Percentiles rank a stretch among this genome's conserved stretches.
Evolutionary conservation across 2,797 vertebrate species (phyloP).

Genomic region (Enteromius radiatus): DNA sequence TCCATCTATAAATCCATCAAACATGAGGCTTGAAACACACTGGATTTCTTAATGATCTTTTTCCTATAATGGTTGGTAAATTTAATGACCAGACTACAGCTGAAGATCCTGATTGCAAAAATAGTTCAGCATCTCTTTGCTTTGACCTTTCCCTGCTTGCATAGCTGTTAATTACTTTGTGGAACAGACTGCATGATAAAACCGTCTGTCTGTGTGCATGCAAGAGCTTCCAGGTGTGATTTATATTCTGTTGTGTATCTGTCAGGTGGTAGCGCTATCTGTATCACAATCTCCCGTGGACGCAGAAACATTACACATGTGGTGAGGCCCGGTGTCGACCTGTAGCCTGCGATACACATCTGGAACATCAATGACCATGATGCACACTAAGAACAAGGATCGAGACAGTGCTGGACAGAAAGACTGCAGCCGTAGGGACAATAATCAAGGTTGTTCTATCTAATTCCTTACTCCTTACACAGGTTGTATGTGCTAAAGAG

Average conservation of each 20-base stretch:
- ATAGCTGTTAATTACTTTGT: constrained; percentile 41
- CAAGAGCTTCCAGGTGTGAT: constrained; percentile 65
- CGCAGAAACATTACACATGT: constrained; percentile 74
- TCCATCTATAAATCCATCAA: background rate
- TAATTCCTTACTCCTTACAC: constrained; percentile 16
- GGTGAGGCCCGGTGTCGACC: constrained; percentile 75
- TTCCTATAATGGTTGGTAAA: background rate
- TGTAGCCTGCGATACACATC: constrained; percentile 78
- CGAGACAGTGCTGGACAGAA: constrained; percentile 30
- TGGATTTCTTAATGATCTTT: background rate
- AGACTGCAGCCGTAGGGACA: constrained; percentile 1
- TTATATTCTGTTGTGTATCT: constrained; percentile 82
- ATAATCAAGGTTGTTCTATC: constrained; percentile 34
- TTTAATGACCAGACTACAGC: background rate
- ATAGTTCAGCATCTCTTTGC: constrained; percentile 4
- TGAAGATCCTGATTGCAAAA: background rate
- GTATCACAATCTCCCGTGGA: constrained; percentile 80
- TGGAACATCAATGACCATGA: constrained; percentile 69
- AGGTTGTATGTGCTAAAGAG: constrained; percentile 13
- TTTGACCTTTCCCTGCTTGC: constrained; percentile 34
- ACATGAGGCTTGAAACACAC: background rate
- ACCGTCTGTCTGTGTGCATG: constrained; percentile 31
- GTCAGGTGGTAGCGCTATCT: constrained; percentile 76
- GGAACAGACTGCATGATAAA: constrained; percentile 35
- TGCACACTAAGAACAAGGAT: constrained; percentile 55